These are phyloP conservation scores for Acrocyrtus sp. DNA, from an alignment of 2,888 invertebrate species.

Conservation along the genomic window DNA sequence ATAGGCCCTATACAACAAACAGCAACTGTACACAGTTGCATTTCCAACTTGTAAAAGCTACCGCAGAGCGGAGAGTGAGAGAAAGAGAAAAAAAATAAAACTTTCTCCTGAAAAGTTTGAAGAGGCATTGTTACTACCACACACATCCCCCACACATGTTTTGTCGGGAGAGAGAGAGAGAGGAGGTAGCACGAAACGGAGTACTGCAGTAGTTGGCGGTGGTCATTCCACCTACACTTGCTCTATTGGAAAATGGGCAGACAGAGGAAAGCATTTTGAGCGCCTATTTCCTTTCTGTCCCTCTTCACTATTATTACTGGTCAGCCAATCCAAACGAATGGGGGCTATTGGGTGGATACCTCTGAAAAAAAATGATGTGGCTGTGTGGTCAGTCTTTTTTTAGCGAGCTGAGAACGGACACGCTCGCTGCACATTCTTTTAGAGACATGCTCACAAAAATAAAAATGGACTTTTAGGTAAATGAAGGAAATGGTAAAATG, in stretches of 20 bases:
- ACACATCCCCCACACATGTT: no score
- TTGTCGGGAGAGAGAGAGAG: not conserved
- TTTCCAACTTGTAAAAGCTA: no score
- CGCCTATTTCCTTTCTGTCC: not conserved
- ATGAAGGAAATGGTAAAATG: no score
- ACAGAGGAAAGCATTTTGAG: not conserved
- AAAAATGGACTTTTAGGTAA: no score
- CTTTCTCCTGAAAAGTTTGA: not conserved
- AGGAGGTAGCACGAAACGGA: not conserved
- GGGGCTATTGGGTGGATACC: not conserved
- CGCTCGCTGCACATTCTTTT: no score
- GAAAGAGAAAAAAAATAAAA: not conserved
- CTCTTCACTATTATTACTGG: not conserved
- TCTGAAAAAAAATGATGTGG: not conserved
- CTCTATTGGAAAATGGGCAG: constrained; percentile 3
- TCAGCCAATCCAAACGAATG: constrained; percentile 5
- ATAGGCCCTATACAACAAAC: no score
- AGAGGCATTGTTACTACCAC: no score
- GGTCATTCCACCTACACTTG: not conserved
- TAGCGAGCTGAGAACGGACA: no score
- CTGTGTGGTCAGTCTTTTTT: not conserved
- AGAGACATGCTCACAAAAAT: no score
- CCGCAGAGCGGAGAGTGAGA: no score
- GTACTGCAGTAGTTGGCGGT: not conserved
- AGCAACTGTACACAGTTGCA: no score